Conservation (phyloP, 1,140 invertebrate genomes). For the Drosophila nigromelanica region DNA sequence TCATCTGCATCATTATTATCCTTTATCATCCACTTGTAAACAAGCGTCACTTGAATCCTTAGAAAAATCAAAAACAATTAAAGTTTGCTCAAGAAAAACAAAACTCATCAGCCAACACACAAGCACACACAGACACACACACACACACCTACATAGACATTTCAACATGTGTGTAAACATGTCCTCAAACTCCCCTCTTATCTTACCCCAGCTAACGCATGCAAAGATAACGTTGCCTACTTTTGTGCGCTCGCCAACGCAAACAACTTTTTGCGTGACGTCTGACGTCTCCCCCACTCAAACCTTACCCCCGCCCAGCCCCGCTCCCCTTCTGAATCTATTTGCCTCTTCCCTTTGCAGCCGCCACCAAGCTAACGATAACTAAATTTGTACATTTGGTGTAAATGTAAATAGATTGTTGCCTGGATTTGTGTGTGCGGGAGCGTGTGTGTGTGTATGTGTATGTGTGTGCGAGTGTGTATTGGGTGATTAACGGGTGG, state of each 20-base stretch:
- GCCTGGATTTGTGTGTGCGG: slow-evolving; percentile 42
- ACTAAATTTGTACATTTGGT: slow-evolving; percentile 82
- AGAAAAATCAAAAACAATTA: slow-evolving; percentile 81
- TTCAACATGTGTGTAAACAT: slow-evolving; percentile 65
- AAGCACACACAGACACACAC: slow-evolving; percentile 28
- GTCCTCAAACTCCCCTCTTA: slow-evolving; percentile 18
- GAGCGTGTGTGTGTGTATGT: slow-evolving; percentile 3
- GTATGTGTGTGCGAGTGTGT: slow-evolving; percentile 19
- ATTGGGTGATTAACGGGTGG: slow-evolving; percentile 70
- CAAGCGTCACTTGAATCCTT: slow-evolving; percentile 75
- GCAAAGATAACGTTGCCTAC: slow-evolving; percentile 75
- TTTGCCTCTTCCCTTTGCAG: not conserved
- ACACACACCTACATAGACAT: slow-evolving; percentile 22
- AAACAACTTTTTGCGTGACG: slow-evolving; percentile 77
- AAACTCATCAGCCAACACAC: slow-evolving; percentile 67
- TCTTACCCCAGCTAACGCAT: slow-evolving; percentile 8
- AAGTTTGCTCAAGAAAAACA: slow-evolving; percentile 81
- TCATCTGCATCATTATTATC: slow-evolving; percentile 6
- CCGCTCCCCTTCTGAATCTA: not conserved
- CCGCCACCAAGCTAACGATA: slow-evolving; percentile 55
- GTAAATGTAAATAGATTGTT: slow-evolving; percentile 80
- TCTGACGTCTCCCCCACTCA: slow-evolving; percentile 43
- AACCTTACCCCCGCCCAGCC: not conserved
- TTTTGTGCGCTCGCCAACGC: slow-evolving; percentile 77
- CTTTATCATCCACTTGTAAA: slow-evolving; percentile 33